Conservation (phyloP, 2,797 vertebrate genomes). For the Eospalax fontanierii region DNA sequence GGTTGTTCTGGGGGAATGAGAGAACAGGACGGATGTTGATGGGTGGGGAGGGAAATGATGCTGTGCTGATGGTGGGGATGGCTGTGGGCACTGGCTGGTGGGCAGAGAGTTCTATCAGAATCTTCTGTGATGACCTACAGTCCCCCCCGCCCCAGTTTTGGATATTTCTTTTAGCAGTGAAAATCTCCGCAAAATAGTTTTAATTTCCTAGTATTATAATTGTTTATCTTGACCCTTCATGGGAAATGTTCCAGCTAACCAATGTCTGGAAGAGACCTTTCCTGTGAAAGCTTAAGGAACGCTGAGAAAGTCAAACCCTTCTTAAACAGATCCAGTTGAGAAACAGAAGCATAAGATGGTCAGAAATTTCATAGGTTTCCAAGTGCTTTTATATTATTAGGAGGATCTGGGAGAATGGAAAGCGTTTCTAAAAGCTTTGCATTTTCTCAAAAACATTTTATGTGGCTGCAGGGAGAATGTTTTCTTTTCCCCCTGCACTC, state of each 20-base stretch:
- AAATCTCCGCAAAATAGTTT: background rate
- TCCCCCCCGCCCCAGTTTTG: background rate
- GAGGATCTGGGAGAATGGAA: conserved; percentile 33
- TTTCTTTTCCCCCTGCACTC: background rate
- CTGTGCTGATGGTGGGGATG: fast-evolving
- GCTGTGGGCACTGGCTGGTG: background rate
- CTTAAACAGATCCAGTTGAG: conserved; percentile 42
- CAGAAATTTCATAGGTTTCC: conserved; percentile 51
- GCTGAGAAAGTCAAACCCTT: conserved; percentile 1
- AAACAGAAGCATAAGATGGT: background rate
- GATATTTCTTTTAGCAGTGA: background rate
- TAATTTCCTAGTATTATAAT: background rate
- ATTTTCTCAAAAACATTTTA: conserved; percentile 65
- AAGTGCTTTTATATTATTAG: conserved; percentile 52
- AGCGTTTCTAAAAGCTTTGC: conserved; percentile 51
- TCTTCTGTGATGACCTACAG: background rate
- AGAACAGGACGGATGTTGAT: background rate
- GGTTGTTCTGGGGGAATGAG: conserved; percentile 20
- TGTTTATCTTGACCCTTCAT: background rate
- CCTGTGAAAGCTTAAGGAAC: background rate
- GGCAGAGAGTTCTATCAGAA: background rate
- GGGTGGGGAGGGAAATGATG: background rate
- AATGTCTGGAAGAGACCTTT: background rate
- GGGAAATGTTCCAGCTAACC: background rate
- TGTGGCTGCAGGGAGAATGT: background rate